These are phyloP conservation scores for Scaptomyza parva DNA, from an alignment of 2,888 invertebrate species.

Conservation along the genomic window DNA sequence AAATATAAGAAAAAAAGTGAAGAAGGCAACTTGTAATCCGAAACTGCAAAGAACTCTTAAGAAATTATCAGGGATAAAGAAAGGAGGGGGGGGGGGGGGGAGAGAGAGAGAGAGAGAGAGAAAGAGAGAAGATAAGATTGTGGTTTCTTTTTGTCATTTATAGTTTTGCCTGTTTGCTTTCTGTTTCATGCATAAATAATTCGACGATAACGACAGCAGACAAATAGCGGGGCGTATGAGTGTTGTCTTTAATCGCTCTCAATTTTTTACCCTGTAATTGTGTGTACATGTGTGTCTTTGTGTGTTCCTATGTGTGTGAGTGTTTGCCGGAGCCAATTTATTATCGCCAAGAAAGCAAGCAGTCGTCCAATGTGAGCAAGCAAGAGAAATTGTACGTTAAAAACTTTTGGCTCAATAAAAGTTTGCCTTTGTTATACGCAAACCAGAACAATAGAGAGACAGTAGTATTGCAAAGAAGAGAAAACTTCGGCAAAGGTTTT, in stretches of 20 bases:
- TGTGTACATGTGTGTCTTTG: conserved; percentile 5
- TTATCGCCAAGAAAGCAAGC: conserved; percentile 70
- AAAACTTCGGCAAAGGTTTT: conserved; percentile 7
- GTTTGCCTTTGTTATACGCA: conserved; percentile 70
- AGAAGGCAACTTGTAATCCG: conserved; percentile 32
- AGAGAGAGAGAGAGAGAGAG: conserved; percentile 1
- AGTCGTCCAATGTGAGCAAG: conserved; percentile 36
- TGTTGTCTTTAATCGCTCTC: conserved; percentile 18
- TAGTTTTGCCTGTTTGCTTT: conserved; percentile 40
- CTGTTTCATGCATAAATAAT: conserved; percentile 77
- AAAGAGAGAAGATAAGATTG: conserved; percentile 1
- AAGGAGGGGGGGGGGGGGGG: conserved; percentile 7
- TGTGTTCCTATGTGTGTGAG: conserved; percentile 19
- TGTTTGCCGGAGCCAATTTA: conserved; percentile 66
- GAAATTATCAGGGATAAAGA: conserved; percentile 66
- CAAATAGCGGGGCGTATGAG: conserved; percentile 57
- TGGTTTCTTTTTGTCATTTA: conserved; percentile 11
- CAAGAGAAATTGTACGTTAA: conserved; percentile 78
- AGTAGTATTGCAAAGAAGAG: not conserved
- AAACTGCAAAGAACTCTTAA: conserved; percentile 52
- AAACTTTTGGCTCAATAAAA: conserved; percentile 78
- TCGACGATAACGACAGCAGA: conserved; percentile 70
- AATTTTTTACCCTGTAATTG: not conserved
- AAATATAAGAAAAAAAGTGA: conserved; percentile 3
- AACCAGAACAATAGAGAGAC: conserved; percentile 65